phyloP scores from a whole-genome alignment of 1,140 invertebrate genomes.

The Brachionus angularis region DNA sequence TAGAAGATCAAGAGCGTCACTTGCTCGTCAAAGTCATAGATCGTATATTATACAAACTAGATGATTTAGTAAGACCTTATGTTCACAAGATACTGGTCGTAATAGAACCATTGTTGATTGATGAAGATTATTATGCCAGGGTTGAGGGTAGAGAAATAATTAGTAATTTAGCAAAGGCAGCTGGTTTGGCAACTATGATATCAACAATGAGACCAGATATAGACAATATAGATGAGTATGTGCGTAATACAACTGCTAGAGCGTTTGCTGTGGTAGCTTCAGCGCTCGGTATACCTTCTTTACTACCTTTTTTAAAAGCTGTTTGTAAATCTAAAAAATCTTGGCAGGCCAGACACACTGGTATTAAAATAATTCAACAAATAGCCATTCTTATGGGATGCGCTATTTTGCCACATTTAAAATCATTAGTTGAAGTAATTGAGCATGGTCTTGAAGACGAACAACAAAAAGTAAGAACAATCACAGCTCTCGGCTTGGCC shows the following conservation, averaged over 20 bases:
- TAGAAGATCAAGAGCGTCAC: conserved; percentile 98
- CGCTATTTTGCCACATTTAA: conserved; percentile 95
- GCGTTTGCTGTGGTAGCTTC: conserved; percentile 99
- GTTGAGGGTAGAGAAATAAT: conserved; percentile 99
- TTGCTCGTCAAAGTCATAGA: conserved; percentile 98
- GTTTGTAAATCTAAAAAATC: conserved; percentile 99
- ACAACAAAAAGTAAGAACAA: conserved; percentile 79
- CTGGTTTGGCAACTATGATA: conserved; percentile 99
- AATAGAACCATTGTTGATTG: conserved; percentile 95
- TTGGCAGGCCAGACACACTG: conserved; percentile 98
- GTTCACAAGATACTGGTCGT: conserved; percentile 99
- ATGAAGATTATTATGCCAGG: conserved; percentile 99
- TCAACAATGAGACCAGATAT: conserved; percentile 99
- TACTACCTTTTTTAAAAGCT: conserved; percentile 95
- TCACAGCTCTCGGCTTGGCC: conserved; percentile 95
- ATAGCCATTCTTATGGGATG: conserved; percentile 99
- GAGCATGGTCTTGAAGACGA: conserved; percentile 81
- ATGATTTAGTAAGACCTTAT: conserved; percentile 95
- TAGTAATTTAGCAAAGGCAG: conserved; percentile 97
- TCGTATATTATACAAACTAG: conserved; percentile 94
- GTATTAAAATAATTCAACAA: conserved; percentile 98
- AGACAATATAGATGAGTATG: conserved; percentile 99
- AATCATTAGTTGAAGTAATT: conserved; percentile 97
- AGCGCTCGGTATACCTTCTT: conserved; percentile 91
- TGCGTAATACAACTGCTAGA: conserved; percentile 94